Percentiles rank a stretch among this genome's conserved stretches.
Evolutionary conservation across 1,140 invertebrate species (phyloP).

Genomic region (Lordiphosa collinella): DNA sequence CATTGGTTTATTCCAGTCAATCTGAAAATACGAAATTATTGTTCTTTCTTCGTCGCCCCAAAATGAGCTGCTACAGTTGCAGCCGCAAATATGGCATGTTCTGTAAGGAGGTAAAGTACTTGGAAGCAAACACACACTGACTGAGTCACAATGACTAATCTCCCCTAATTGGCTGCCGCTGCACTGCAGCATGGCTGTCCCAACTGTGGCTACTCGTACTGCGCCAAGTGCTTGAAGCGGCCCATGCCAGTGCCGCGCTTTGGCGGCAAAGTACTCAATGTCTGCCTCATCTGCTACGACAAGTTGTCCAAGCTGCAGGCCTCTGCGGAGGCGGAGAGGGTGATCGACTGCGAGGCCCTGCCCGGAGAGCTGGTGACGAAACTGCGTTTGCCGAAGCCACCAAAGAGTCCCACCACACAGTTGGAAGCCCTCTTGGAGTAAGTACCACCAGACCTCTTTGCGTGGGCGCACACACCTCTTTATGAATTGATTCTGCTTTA

Average conservation of each 20-base stretch:
- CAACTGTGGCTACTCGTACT: slow-evolving; percentile 84
- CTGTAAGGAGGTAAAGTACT: slow-evolving; percentile 80
- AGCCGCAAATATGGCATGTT: slow-evolving; percentile 81
- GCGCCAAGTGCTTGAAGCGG: slow-evolving; percentile 83
- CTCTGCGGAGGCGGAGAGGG: slow-evolving; percentile 52
- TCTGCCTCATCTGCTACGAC: slow-evolving; percentile 71
- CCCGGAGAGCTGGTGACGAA: slow-evolving; percentile 61
- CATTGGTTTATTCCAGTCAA: too few species aligned
- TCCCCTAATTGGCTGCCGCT: slow-evolving; percentile 1
- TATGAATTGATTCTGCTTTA: not conserved
- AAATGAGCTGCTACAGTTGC: slow-evolving; percentile 81
- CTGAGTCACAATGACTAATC: not conserved
- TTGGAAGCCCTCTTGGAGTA: slow-evolving; percentile 56
- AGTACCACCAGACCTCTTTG: slow-evolving; percentile 10
- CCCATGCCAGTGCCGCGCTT: slow-evolving; percentile 80
- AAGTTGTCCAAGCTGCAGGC: slow-evolving; percentile 60
- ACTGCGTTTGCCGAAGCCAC: slow-evolving; percentile 22
- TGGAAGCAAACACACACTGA: not conserved
- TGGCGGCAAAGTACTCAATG: slow-evolving; percentile 56
- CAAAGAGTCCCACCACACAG: slow-evolving; percentile 50
- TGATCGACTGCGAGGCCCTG: slow-evolving; percentile 60
- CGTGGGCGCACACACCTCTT: too few species aligned
- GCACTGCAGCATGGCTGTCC: slow-evolving; percentile 82
- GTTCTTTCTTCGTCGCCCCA: not conserved
- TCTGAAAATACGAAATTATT: too few species aligned